Evolutionary conservation across 2,888 invertebrate genomes (phyloP).

Genomic region (Alviniconcha strummeri): DNA sequence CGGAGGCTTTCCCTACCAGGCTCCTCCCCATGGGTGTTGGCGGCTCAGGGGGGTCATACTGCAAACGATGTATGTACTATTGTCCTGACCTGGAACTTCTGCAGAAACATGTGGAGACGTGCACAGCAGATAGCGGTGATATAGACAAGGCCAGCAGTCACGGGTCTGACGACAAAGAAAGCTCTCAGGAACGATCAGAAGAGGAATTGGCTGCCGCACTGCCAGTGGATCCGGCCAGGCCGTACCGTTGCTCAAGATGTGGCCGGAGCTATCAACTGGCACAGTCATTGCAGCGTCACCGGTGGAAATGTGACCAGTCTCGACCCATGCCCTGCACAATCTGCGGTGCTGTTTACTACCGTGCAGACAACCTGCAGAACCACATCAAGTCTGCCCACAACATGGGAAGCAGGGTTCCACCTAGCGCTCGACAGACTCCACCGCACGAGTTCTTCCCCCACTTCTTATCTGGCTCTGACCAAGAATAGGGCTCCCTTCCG

Average conservation of each 20-base stretch:
- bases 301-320: constrained; percentile 40
- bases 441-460: not conserved
- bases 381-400: constrained; percentile 22
- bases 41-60: constrained; percentile 15
- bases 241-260: constrained; percentile 24
- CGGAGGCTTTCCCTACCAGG: not conserved
- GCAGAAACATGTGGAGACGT: constrained; percentile 7
- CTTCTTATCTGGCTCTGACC: not conserved
- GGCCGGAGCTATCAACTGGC: constrained; percentile 26
- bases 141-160: not conserved
- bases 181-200: not conserved
- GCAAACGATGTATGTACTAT: constrained; percentile 31
- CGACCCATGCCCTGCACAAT: constrained; percentile 34
- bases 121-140: not conserved
- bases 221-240: constrained; percentile 8
- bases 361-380: constrained; percentile 36
- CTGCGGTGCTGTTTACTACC: constrained; percentile 35
- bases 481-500: not conserved
- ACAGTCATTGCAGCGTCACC: constrained; percentile 38
- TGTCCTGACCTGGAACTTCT: constrained; percentile 10
- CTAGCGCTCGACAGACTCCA: not conserved
- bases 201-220: not conserved
- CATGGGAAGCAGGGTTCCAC: not conserved
- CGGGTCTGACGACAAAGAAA: not conserved
- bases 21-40: constrained; percentile 9